Evolutionary conservation across 2,797 vertebrate species (phyloP), one percentile per base, ranked within the genome.

Genomic region (Acipenser oxyrinchus): DNA sequence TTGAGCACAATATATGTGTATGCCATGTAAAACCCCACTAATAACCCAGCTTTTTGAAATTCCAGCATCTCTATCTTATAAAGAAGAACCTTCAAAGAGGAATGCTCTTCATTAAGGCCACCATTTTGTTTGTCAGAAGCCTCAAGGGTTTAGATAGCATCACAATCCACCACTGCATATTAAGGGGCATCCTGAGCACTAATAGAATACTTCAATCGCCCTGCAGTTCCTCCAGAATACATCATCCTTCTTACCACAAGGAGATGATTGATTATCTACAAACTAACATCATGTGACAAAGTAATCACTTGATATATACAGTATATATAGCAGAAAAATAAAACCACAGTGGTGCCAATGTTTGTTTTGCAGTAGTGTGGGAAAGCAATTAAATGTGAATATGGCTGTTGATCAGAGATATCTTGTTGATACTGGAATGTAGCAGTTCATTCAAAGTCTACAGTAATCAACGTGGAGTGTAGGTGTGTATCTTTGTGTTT

Each of bases 351-450:
- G 51, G 63, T 65, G 70, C 66, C 66, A 68, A 68, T 59, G 60
- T 52, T 7, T 68, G 59, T 66, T 71, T 71, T 68, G 66, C 51
- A 61, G 70, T 62, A 52, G 57, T 52, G 51, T 60, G 51, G 50
- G 61, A 64, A 65, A 66, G 70, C 70, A 71, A 71, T 68, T 71
- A 71, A 68, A 71, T 63, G 60, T 62, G 63, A 62, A 59, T 53
- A 60, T 62, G 70, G 48, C 48, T 51, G 66, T 18, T 55, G 66
- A 68, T 71, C 70, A 68, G 66, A 68, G 51, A 59, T 64, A 63
- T 60, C 63, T 68, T 64, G 77, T 84, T 80, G 82, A 81, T 83
- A 75, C 71, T 72, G 76, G 72, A 79, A 79, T 62, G 79, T 80
- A 77, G 65, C 75, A 70, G 73, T 79, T 82, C 76, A 70, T 64